A percentile compares a stretch with the other conserved stretches of the same genome.
These are phyloP conservation scores for Leucoraja ocellata DNA, from an alignment of 2,797 vertebrate species.

Conservation along the genomic window DNA sequence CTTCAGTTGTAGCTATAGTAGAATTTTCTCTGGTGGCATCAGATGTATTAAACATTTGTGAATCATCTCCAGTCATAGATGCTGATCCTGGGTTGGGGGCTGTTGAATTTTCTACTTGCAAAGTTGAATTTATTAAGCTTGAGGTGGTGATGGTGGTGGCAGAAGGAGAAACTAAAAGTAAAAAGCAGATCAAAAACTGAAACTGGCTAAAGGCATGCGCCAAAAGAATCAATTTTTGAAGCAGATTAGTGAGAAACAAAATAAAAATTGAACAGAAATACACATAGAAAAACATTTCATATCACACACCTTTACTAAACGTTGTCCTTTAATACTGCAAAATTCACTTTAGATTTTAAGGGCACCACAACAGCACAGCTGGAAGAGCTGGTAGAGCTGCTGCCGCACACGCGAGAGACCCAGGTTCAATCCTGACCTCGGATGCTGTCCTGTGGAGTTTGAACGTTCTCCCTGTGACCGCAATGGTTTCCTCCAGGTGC, in stretches of 20 bases:
- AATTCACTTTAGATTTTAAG: not conserved
- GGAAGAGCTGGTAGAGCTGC: too few species aligned
- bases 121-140: slow-evolving; percentile 19
- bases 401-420: too few species aligned
- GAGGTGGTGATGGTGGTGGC: slow-evolving; percentile 17
- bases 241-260: slow-evolving; percentile 11
- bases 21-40: slow-evolving; percentile 10
- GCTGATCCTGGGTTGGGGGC: slow-evolving; percentile 2
- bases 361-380: too few species aligned
- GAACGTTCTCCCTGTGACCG: too few species aligned
- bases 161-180: slow-evolving; percentile 35
- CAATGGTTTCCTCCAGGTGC: too few species aligned
- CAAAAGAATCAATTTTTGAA: slow-evolving; percentile 10
- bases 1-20: slow-evolving; percentile 11
- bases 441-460: too few species aligned
- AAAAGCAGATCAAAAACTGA: slow-evolving; percentile 36
- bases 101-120: slow-evolving; percentile 8
- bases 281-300: slow-evolving; percentile 21
- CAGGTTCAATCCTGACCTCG: too few species aligned
- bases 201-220: slow-evolving; percentile 22
- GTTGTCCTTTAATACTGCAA: not conserved
- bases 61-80: slow-evolving; percentile 14
- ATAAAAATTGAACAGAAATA: slow-evolving; percentile 3
- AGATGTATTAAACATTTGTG: slow-evolving; percentile 19
- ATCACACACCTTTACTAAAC: slow-evolving; percentile 21